Percentiles rank a stretch among this genome's conserved stretches.
phyloP scores from a whole-genome alignment of 2,797 vertebrate genomes.

The Pseudotriccus pelzelni region DNA sequence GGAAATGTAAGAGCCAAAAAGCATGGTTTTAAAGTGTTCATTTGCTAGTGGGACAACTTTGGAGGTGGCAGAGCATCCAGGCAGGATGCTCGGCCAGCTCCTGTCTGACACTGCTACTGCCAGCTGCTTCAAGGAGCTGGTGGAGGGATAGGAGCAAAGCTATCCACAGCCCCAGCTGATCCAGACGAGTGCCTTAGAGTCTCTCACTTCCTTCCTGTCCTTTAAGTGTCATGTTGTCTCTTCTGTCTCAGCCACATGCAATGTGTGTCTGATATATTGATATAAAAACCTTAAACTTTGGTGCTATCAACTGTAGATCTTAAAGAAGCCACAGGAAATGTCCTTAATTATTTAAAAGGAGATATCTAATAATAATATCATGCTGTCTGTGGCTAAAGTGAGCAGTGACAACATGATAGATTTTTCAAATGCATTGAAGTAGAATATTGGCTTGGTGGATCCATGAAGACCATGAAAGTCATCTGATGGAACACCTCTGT shows the following conservation, averaged over 20 bases:
- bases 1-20: background rate
- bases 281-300: background rate
- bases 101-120: fast-evolving
- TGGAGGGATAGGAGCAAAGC: background rate
- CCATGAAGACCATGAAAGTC: background rate
- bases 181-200: background rate
- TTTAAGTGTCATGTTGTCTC: background rate
- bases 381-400: background rate
- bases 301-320: background rate
- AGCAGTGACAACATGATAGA: background rate
- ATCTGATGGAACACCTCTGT: background rate
- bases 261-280: background rate
- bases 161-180: background rate
- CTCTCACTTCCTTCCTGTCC: fast-evolving
- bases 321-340: background rate
- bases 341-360: background rate
- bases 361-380: background rate
- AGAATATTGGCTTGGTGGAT: background rate
- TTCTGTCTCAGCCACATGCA: background rate
- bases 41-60: background rate
- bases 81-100: background rate
- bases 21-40: background rate
- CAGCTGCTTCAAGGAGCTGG: background rate
- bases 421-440: background rate
- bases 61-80: background rate